Evolutionary conservation across 2,113 vertebrate genomes (phyloP).

Genomic region (Empidonax alnorum): DNA sequence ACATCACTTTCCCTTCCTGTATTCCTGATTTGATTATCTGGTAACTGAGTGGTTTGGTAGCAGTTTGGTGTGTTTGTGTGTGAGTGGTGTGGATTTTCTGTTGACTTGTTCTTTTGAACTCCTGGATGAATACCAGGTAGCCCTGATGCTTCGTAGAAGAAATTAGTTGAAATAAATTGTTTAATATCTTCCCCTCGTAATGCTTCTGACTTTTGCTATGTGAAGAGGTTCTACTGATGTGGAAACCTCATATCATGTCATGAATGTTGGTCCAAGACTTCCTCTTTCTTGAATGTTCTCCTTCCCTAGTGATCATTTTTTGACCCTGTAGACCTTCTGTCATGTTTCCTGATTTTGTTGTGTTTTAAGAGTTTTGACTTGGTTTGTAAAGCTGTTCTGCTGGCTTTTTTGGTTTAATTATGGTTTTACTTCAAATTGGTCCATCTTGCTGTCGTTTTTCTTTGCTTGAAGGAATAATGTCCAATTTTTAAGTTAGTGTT

Average conservation of each 20-base stretch:
- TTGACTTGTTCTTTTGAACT: not conserved
- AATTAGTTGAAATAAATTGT: not conserved
- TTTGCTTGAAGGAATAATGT: not conserved
- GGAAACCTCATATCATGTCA: not conserved
- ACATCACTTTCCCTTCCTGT: not conserved
- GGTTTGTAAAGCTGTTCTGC: not conserved
- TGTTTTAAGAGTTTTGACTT: not conserved
- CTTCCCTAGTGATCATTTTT: not conserved
- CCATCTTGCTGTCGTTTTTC: not conserved
- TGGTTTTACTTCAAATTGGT: not conserved
- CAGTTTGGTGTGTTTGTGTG: not conserved
- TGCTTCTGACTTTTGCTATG: not conserved
- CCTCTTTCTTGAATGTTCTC: not conserved
- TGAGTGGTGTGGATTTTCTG: not conserved
- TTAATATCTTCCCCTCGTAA: not conserved
- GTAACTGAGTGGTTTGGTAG: not conserved
- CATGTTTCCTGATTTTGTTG: not conserved
- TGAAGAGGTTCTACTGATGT: not conserved
- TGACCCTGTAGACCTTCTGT: not conserved
- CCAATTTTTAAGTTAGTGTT: not conserved
- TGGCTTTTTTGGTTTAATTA: not conserved
- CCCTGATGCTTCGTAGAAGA: not conserved
- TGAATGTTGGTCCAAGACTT: not conserved
- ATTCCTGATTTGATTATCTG: not conserved
- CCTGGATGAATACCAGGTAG: not conserved